Percentiles rank a stretch among this genome's conserved stretches.
Evolutionary conservation across 1,140 invertebrate genomes (phyloP).

Genomic region (Papilio helenus): DNA sequence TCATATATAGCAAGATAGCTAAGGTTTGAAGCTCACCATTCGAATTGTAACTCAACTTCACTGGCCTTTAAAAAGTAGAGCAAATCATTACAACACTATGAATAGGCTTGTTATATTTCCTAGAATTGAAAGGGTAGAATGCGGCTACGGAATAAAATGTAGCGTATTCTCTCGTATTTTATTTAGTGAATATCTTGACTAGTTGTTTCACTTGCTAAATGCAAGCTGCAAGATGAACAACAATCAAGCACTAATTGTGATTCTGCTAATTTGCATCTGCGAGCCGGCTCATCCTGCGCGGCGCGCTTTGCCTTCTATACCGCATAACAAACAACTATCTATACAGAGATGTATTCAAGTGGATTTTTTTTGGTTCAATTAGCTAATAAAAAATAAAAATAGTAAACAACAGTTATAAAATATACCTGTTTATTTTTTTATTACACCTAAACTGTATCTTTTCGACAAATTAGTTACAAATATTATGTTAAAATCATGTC

Average conservation of each 20-base stretch:
- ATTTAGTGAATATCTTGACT: slow-evolving; percentile 62
- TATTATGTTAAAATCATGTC: too few species aligned
- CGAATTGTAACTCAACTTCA: not conserved
- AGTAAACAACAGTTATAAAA: too few species aligned
- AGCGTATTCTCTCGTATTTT: slow-evolving; percentile 55
- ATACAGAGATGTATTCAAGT: too few species aligned
- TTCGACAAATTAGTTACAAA: too few species aligned
- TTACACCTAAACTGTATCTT: too few species aligned
- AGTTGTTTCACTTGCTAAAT: slow-evolving; percentile 66
- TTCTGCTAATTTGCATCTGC: slow-evolving; percentile 73
- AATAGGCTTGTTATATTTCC: slow-evolving; percentile 40
- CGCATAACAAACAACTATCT: slow-evolving; percentile 35
- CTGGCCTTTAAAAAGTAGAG: not conserved
- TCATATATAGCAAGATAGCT: not conserved
- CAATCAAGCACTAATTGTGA: slow-evolving; percentile 72
- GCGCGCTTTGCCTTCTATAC: slow-evolving; percentile 41
- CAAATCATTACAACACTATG: not conserved
- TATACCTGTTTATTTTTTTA: too few species aligned
- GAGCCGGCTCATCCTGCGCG: slow-evolving; percentile 44
- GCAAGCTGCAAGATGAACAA: slow-evolving; percentile 60
- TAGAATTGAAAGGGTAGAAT: slow-evolving; percentile 44
- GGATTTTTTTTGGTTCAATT: too few species aligned
- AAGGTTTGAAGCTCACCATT: not conserved
- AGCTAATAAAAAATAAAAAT: too few species aligned
- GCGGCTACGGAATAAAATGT: slow-evolving; percentile 48